Conservation (phyloP, 2,113 vertebrate genomes). For the Corynorhinus townsendii region DNA sequence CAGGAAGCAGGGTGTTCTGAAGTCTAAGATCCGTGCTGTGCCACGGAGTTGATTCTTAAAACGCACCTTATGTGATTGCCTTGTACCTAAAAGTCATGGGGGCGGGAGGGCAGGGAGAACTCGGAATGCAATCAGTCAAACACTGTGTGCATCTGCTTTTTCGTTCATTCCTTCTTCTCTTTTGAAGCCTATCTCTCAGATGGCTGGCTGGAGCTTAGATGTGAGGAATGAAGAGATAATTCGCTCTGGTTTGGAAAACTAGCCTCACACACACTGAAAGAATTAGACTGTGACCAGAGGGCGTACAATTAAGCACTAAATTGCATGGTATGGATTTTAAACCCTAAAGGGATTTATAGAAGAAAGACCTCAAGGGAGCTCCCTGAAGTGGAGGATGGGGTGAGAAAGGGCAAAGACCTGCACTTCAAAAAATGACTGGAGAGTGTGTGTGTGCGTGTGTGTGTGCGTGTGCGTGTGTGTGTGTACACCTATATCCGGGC, state of each 20-base stretch:
- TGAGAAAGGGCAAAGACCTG: background rate
- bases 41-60: fast-evolving
- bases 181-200: background rate
- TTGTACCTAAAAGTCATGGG: background rate
- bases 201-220: background rate
- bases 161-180: background rate
- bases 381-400: background rate
- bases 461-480: fast-evolving
- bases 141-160: background rate
- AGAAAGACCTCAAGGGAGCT: background rate
- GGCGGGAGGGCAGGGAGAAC: background rate
- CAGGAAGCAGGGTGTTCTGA: background rate
- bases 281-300: background rate
- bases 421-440: fast-evolving
- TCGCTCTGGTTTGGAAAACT: background rate
- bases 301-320: background rate
- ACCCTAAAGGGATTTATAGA: background rate
- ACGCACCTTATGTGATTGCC: background rate
- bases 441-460: fast-evolving
- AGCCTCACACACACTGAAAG: background rate
- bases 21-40: fast-evolving
- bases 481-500: background rate
- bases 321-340: background rate
- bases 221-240: background rate
- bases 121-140: background rate